Conservation (phyloP, 2,888 invertebrate species). For the Synergus laeviventris region DNA sequence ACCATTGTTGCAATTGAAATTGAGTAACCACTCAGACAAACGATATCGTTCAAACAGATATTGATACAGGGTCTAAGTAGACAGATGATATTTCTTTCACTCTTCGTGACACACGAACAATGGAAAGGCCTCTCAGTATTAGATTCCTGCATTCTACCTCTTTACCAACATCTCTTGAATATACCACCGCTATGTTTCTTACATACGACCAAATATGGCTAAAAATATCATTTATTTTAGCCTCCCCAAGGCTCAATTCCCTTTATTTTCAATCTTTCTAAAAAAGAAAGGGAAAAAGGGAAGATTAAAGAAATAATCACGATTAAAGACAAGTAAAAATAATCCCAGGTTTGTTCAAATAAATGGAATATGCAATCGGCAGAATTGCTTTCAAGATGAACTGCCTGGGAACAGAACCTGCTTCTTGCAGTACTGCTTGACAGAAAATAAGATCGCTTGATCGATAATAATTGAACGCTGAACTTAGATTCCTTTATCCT, state of each 20-base stretch:
- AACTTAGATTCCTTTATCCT: slow-evolving; percentile 1
- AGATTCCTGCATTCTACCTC: slow-evolving; percentile 13
- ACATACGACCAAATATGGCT: neutral
- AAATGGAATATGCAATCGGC: neutral
- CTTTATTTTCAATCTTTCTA: neutral
- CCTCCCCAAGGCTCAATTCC: neutral
- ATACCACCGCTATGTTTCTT: neutral
- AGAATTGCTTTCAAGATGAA: neutral
- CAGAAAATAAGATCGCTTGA: slow-evolving; percentile 9
- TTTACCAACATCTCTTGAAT: neutral
- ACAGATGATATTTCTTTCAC: slow-evolving; percentile 36
- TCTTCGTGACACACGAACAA: slow-evolving; percentile 37
- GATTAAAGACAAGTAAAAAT: neutral
- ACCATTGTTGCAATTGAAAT: slow-evolving; percentile 5
- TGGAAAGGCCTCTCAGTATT: slow-evolving; percentile 21
- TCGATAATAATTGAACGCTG: slow-evolving; percentile 11
- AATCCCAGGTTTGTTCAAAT: neutral
- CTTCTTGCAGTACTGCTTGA: neutral
- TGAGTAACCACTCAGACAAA: slow-evolving; percentile 34
- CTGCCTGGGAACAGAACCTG: slow-evolving; percentile 11
- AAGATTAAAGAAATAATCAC: neutral
- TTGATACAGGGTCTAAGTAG: slow-evolving; percentile 16
- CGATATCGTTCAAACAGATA: slow-evolving; percentile 14
- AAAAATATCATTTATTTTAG: neutral
- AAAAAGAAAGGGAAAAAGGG: neutral